phyloP scores from a whole-genome alignment of 2,113 vertebrate species.

The sheep (Ovis aries) region ARS-UI_Ramb_v3.0 NC_056061.1:77844501-77845000 shows the following conservation, averaged over 20 bases:
- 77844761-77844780: background rate
- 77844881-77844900: background rate
- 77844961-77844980: background rate
- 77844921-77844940: background rate
- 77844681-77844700: background rate
- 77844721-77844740: background rate
- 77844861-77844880: background rate
- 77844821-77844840: background rate
- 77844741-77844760: background rate
- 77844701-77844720: background rate
- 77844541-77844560: background rate
- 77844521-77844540: background rate
- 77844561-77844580: background rate
- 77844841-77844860: background rate
- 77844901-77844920: background rate
- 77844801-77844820: background rate
- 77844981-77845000: background rate
- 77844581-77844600: background rate
- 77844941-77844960: background rate
- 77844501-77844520: background rate
- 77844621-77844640: background rate
- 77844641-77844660: background rate
- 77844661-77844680: background rate
- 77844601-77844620: background rate
- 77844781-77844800: background rate